phyloP scores from a whole-genome alignment of 1,140 invertebrate genomes.

The Drosophila sp. region DNA sequence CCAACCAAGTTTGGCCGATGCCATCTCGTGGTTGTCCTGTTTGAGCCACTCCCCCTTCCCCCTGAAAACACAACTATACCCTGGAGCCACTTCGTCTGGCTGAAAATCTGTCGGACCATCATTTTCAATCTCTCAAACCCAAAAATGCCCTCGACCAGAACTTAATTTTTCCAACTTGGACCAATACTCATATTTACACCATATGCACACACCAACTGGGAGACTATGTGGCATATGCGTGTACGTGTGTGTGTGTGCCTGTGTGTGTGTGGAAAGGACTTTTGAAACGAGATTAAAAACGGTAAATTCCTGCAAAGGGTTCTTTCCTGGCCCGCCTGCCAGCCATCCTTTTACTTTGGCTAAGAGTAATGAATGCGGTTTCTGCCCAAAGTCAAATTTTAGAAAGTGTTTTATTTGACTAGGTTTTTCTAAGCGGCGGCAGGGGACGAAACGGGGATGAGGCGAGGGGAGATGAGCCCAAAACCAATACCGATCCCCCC shows the following conservation, averaged over 20 bases:
- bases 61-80: not conserved
- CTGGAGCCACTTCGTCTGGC: slow-evolving; percentile 41
- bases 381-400: slow-evolving; percentile 81
- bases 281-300: slow-evolving; percentile 81
- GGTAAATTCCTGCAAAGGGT: slow-evolving; percentile 78
- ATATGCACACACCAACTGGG: slow-evolving; percentile 33
- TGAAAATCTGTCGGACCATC: slow-evolving; percentile 79
- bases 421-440: slow-evolving; percentile 37
- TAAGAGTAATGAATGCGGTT: slow-evolving; percentile 82
- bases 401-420: slow-evolving; percentile 82
- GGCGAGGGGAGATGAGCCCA: slow-evolving; percentile 32
- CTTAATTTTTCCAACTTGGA: slow-evolving; percentile 80
- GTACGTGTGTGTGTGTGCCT: slow-evolving; percentile 21
- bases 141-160: slow-evolving; percentile 51
- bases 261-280: slow-evolving; percentile 67
- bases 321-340: slow-evolving; percentile 37
- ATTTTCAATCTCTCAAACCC: slow-evolving; percentile 67
- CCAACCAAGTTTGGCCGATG: slow-evolving; percentile 20
- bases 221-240: not conserved
- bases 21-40: slow-evolving; percentile 31
- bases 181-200: slow-evolving; percentile 81
- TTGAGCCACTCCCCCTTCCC: not conserved
- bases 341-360: slow-evolving; percentile 46
- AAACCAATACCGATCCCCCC: not conserved
- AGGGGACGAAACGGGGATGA: not conserved